Evolutionary conservation across 2,113 vertebrate species (phyloP), one percentile per base, ranked within the genome.

Genomic region (Sarotherodon lohbergeri): DNA sequence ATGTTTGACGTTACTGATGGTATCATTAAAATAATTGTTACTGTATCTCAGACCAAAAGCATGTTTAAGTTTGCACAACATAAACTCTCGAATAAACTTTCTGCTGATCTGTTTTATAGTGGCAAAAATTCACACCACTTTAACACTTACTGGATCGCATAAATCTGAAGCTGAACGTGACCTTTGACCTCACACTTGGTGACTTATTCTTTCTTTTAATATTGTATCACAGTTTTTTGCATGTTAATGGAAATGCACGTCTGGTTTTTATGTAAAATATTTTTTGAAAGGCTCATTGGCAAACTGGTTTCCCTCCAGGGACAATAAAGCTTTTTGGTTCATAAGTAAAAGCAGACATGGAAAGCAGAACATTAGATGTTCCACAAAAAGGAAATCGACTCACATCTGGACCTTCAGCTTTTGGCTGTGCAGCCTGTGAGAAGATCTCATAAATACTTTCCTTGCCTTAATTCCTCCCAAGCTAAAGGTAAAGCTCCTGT

Each of bases 261-360:
- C 79, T 86, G 80, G 0, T 6, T 90, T 90, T 88, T 83, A 61
- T 91, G 57, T 61, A 16, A 68, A 27, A 8, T 29, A 1, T 3
- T 16, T 88, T 90, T 88, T 84, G 27, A 24, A 80, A 80, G 66
- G 39, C 80, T 86, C 56, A 10, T 27, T 78, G 78, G 73, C 1
- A 82, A 86, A 76, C 14, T 13, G 13, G 7, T 54, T 82, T 79
- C 54, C 84, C 61, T 89, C n/a, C 29, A 86, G 85, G 84, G 89
- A 56, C n/a, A 29, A 32, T 86, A 68, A 90, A 61, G 10, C 32
- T n/a, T 86, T 85, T 83, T 54, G 19, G 19, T 73, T 78, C 22
- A 59, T 86, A 80, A 91, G 76, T 78, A 84, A 80, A 91, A 85
- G 11, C 24, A 86, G 50, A 27, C 34, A 48, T 57, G 63, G 85